phyloP scores from a whole-genome alignment of 1,140 invertebrate genomes.

The Polypedilum vanderplanki region DNA sequence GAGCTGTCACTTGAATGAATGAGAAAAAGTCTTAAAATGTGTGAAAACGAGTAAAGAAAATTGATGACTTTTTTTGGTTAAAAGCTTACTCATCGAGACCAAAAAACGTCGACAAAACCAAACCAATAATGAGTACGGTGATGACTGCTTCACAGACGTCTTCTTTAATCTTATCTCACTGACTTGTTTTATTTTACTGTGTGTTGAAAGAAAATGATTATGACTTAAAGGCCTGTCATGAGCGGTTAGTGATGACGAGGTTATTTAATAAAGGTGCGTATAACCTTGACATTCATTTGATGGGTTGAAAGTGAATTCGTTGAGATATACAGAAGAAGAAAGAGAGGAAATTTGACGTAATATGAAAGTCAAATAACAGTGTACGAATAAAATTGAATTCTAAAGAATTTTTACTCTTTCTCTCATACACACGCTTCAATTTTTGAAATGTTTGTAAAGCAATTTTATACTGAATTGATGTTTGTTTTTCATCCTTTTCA shows the following conservation, averaged over 20 bases:
- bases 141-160: neutral
- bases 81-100: neutral
- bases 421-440: neutral
- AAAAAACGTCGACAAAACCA: neutral
- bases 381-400: neutral
- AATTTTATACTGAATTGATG: neutral
- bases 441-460: neutral
- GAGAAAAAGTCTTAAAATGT: too few species aligned
- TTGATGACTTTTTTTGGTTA: slow-evolving; percentile 4
- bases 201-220: too few species aligned
- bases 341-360: neutral
- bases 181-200: neutral
- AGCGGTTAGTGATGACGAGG: neutral
- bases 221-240: too few species aligned
- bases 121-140: too few species aligned
- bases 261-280: slow-evolving; percentile 23
- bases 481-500: neutral
- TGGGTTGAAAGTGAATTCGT: neutral
- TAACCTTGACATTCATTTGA: slow-evolving; percentile 8
- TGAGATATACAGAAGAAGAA: too few species aligned
- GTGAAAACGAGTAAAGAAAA: neutral
- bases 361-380: slow-evolving; percentile 13
- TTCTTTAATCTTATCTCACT: slow-evolving; percentile 6
- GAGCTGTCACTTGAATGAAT: too few species aligned
- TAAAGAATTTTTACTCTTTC: neutral